Percentiles rank a stretch among this genome's conserved stretches.
Conservation (phyloP, 1,140 invertebrate species). For the Bombus balteatus region DNA sequence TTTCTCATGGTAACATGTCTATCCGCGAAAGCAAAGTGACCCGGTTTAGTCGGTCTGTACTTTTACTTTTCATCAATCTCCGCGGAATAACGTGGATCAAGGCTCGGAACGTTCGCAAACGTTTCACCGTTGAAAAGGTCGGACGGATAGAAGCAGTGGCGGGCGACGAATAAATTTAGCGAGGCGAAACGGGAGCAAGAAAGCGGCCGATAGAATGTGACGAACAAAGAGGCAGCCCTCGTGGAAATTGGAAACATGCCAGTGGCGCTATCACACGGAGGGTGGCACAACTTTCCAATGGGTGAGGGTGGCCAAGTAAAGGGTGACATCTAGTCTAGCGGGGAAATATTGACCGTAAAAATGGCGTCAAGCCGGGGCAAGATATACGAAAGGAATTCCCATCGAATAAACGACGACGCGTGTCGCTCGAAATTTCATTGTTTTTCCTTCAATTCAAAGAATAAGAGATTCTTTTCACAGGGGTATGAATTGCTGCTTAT, state of each 20-base stretch:
- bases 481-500: too few relatives aligned
- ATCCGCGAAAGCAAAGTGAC: conserved; percentile 12
- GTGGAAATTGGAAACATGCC: conserved; percentile 55
- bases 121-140: conserved; percentile 11
- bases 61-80: conserved; percentile 49
- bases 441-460: too few relatives aligned
- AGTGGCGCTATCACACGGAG: conserved; percentile 71
- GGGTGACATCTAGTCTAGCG: conserved; percentile 75
- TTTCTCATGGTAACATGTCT: conserved; percentile 16
- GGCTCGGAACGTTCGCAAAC: neutral
- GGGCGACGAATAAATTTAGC: conserved; percentile 39
- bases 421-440: neutral
- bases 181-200: conserved; percentile 37
- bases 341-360: conserved; percentile 78
- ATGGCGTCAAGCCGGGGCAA: conserved; percentile 73
- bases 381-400: conserved; percentile 48
- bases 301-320: conserved; percentile 53
- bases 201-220: conserved; percentile 14
- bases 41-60: neutral
- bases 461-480: neutral
- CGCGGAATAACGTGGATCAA: conserved; percentile 17
- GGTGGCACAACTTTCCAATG: conserved; percentile 49
- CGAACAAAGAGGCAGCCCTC: conserved; percentile 31
- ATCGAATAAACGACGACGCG: neutral
- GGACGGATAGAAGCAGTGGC: neutral